Conservation (phyloP, 2,113 vertebrate genomes). For the Mixornis gularis region DNA sequence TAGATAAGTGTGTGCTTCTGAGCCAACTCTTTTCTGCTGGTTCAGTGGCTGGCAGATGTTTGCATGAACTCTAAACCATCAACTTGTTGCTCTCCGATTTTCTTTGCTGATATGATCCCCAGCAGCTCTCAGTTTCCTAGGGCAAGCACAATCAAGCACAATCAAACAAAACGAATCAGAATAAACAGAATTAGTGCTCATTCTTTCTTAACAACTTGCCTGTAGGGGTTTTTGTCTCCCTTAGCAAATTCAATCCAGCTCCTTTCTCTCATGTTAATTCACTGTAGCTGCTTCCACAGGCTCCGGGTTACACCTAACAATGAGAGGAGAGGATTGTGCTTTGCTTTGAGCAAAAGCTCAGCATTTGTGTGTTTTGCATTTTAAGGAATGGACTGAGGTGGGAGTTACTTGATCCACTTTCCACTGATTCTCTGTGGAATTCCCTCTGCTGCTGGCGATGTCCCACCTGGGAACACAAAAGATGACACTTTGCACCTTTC, state of each 20-base stretch:
- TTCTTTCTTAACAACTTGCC: background rate
- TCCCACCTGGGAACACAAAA: background rate
- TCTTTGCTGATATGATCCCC: background rate
- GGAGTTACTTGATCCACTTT: background rate
- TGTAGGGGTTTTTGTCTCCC: background rate
- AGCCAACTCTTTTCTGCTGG: background rate
- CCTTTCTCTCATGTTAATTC: background rate
- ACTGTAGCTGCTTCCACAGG: background rate
- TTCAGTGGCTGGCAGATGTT: background rate
- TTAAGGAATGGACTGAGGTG: background rate
- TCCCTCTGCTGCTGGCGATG: background rate
- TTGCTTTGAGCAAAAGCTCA: background rate
- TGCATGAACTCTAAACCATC: background rate
- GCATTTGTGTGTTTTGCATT: background rate
- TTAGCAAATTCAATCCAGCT: background rate
- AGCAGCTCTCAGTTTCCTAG: background rate
- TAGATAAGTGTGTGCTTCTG: background rate
- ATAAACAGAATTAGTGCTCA: background rate
- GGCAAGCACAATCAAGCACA: background rate
- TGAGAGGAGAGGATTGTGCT: background rate
- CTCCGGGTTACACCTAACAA: fast-evolving
- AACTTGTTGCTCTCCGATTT: background rate
- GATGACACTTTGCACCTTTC: background rate
- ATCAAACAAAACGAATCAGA: background rate
- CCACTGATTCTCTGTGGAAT: background rate